Base-by-base conservation (phyloP, 2,888 invertebrate genomes). In the Xestia sexstrigata region DNA sequence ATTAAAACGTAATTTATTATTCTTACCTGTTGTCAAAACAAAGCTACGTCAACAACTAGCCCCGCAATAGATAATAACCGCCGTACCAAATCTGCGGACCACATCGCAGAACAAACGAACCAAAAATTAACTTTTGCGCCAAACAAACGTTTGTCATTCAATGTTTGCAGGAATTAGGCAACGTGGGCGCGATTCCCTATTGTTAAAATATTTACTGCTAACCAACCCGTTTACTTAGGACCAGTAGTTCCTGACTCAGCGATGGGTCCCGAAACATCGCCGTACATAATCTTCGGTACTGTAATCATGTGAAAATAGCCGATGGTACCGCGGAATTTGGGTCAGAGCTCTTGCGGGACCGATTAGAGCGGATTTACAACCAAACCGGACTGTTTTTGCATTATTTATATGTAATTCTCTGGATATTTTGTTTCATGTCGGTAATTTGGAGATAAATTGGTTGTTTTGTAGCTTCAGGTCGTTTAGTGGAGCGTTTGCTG, bases 121-220 rank as follows among this genome's bases (percentile, higher is more conserved):
- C 77, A 79, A 87, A 83, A 83, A 87, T 85, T 87, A 78, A 83
- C 85, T 87, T 86, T 80, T 80, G 78, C 75, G 30, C 76, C 52
- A 83, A 75, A 86, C 82, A 86, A 87, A 87, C 81, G 76, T 85
- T 83, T 85, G 81, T 87, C 87, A 83, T 81, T 76, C 85, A 76
- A 70, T 86, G 86, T 85, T 85, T 87, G 83, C 60, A 42, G 42
- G 70, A 63, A 74, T 76, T 62, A 78, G 71, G 83, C 87, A 68
- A 74, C 76, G 87, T 82, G 73, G 70, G 80, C 89, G 81, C 78
- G 74, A 81, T 78, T 73, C 84, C 72, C 81, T 89, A 89, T 92
- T 92, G 91, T 89, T 92, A 92, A 91, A 94, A 93, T 94, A 94
- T 94, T 94, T 92, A 92, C 93, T 82, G 90, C 88, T 88, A 90